Evolutionary conservation across 2,113 vertebrate genomes (phyloP).

Genomic region (Gavia stellata): DNA sequence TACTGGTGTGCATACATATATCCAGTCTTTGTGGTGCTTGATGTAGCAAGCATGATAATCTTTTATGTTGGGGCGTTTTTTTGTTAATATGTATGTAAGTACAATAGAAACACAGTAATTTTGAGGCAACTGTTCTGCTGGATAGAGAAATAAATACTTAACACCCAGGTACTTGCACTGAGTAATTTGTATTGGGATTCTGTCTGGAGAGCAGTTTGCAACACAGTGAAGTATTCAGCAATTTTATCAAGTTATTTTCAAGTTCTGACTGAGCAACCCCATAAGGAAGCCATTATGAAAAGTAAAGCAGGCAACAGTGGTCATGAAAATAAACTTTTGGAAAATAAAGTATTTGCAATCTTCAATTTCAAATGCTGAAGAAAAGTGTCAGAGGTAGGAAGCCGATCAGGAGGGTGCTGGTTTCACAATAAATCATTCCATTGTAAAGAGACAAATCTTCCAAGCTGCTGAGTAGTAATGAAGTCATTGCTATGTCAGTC

Average conservation of each 20-base stretch:
- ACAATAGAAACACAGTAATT: not conserved
- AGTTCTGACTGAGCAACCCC: not conserved
- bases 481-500: conserved; percentile 2
- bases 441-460: not conserved
- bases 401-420: not conserved
- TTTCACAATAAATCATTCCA: conserved; percentile 26
- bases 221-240: not conserved
- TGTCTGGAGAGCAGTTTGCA: not conserved
- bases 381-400: not conserved
- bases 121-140: not conserved
- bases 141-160: not conserved
- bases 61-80: not conserved
- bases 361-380: not conserved
- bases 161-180: not conserved
- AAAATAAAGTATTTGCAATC: not conserved
- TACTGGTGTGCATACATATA: rapidly evolving
- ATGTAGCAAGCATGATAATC: not conserved
- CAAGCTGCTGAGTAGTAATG: not conserved
- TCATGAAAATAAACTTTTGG: not conserved
- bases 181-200: not conserved
- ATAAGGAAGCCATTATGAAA: not conserved
- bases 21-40: not conserved
- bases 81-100: not conserved
- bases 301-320: not conserved
- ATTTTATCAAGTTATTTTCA: not conserved